phyloP scores from a whole-genome alignment of 1,140 invertebrate genomes.

The Chrysomallon squamiferum region DNA sequence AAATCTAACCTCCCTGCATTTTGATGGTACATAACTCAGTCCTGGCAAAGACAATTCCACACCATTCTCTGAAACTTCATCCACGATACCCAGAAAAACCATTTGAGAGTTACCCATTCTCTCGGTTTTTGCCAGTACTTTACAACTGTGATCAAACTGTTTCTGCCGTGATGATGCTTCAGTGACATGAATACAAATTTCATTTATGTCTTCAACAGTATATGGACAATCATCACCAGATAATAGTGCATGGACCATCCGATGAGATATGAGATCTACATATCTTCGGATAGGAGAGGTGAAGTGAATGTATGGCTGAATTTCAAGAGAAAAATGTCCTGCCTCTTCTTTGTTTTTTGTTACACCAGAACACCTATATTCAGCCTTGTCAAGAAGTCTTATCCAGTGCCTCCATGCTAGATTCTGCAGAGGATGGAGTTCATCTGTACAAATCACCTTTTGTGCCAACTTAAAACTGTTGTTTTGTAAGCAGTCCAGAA shows the following conservation, averaged over 20 bases:
- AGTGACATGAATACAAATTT: slow-evolving; percentile 30
- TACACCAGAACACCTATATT: slow-evolving; percentile 65
- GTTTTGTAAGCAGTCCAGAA: slow-evolving; percentile 27
- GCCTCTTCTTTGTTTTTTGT: slow-evolving; percentile 71
- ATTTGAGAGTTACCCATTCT: slow-evolving; percentile 16
- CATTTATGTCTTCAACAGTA: slow-evolving; percentile 21
- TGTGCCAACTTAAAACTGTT: slow-evolving; percentile 82
- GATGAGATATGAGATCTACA: slow-evolving; percentile 77
- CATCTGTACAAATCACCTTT: slow-evolving; percentile 89
- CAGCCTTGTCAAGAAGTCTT: slow-evolving; percentile 67
- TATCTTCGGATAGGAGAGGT: slow-evolving; percentile 92
- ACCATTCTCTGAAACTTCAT: slow-evolving; percentile 16
- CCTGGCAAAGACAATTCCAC: slow-evolving; percentile 22
- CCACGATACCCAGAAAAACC: slow-evolving; percentile 23
- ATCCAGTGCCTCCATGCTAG: slow-evolving; percentile 72
- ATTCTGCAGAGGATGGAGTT: slow-evolving; percentile 89
- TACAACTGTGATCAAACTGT: slow-evolving; percentile 25
- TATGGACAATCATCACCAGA: slow-evolving; percentile 22
- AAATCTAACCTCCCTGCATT: slow-evolving; percentile 21
- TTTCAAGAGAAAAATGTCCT: slow-evolving; percentile 83
- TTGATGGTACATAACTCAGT: slow-evolving; percentile 13
- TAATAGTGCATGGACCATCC: slow-evolving; percentile 36
- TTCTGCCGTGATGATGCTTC: slow-evolving; percentile 24
- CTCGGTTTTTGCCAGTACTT: slow-evolving; percentile 11
- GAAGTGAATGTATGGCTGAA: slow-evolving; percentile 89